Evolutionary conservation across 2,888 invertebrate species (phyloP).

Genomic region (Brassicogethes aeneus): DNA sequence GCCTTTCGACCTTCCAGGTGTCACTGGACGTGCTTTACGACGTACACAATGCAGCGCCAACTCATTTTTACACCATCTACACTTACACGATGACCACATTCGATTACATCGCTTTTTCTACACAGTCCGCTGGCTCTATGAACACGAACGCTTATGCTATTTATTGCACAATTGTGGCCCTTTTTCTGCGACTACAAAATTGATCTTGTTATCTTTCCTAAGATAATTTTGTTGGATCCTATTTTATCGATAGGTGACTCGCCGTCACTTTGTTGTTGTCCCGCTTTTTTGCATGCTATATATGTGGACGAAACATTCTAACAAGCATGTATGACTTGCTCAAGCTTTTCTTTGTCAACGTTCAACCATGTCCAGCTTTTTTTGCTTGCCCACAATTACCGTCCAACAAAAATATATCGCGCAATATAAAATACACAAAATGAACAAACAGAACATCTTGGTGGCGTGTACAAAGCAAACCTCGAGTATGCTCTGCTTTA

Average conservation of each 20-base stretch:
- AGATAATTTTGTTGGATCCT: constrained; percentile 19
- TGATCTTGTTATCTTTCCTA: constrained; percentile 24
- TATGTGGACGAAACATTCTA: background rate
- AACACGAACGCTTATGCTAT: constrained; percentile 28
- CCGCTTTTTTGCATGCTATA: background rate
- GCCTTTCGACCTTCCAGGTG: constrained; percentile 32
- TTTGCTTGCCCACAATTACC: too few species aligned
- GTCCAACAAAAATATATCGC: too few species aligned
- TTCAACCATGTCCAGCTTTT: too few species aligned
- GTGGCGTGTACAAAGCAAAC: too few species aligned
- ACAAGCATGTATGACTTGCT: background rate
- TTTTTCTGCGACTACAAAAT: constrained; percentile 26
- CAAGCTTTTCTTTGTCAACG: background rate
- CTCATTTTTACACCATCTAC: constrained; percentile 32
- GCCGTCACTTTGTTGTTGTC: background rate
- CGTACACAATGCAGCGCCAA: constrained; percentile 28
- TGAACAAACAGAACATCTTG: too few species aligned
- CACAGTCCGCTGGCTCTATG: constrained; percentile 23
- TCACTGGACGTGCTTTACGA: constrained; percentile 33
- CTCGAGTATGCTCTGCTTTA: too few species aligned
- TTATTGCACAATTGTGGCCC: constrained; percentile 31
- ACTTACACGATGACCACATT: constrained; percentile 33
- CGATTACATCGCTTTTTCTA: constrained; percentile 36
- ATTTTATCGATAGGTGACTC: constrained; percentile 1
- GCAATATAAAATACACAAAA: too few species aligned